Percentiles rank a stretch among this genome's conserved stretches.
Evolutionary conservation across 2,113 vertebrate species (phyloP).

Genomic region (Asarcornis scutulata): DNA sequence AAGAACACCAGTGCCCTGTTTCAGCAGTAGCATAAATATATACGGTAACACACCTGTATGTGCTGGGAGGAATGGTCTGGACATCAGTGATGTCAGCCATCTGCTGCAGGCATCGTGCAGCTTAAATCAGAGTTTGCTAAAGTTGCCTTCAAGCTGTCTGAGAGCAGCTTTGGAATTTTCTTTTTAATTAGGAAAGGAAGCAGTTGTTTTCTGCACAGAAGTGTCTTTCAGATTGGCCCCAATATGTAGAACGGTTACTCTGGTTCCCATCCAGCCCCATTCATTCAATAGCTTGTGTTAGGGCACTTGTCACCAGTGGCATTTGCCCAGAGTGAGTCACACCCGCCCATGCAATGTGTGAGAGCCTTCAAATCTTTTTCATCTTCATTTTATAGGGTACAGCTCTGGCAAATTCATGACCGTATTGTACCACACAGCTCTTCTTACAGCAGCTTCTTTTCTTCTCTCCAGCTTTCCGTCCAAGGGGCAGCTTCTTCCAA

Average conservation of each 20-base stretch:
- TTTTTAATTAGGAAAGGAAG: slow-evolving; percentile 10
- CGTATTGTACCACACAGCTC: neutral
- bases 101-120: neutral
- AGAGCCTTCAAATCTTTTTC: neutral
- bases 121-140: neutral
- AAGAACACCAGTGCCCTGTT: accelerated
- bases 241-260: slow-evolving; percentile 9
- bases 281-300: slow-evolving; percentile 51
- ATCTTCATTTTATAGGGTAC: slow-evolving; percentile 17
- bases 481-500: neutral
- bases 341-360: neutral
- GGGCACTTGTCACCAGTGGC: slow-evolving; percentile 14
- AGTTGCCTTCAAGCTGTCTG: neutral
- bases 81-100: neutral
- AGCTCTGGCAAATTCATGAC: neutral
- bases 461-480: neutral
- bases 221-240: slow-evolving; percentile 22
- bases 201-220: slow-evolving; percentile 28
- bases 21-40: neutral
- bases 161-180: slow-evolving; percentile 1
- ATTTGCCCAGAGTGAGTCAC: slow-evolving; percentile 41
- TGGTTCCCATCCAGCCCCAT: slow-evolving; percentile 36
- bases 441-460: neutral
- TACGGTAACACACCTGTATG: neutral
- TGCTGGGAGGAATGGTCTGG: neutral